Conservation (phyloP, 1,140 invertebrate genomes). For the Musca vetustissima region DNA sequence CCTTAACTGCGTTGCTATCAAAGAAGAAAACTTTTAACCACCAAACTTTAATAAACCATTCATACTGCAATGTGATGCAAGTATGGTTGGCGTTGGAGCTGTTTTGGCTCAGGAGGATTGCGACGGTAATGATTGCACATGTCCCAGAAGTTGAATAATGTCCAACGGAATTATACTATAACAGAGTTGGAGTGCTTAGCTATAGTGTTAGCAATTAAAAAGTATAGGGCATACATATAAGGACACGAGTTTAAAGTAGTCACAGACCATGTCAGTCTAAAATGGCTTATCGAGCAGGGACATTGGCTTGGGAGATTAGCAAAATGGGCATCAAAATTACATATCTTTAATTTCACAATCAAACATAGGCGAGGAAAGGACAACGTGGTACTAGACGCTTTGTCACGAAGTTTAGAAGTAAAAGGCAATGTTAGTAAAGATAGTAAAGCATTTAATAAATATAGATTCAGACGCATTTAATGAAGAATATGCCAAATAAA, state of each 20-base stretch:
- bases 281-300: background rate
- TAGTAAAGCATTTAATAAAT: background rate
- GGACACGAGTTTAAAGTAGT: constrained; percentile 5
- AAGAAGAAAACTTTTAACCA: background rate
- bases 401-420: background rate
- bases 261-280: constrained; percentile 3
- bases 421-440: too few species aligned
- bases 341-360: background rate
- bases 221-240: too few species aligned
- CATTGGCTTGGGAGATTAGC: background rate
- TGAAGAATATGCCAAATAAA: too few species aligned
- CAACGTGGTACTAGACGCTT: constrained; percentile 13
- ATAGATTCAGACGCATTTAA: too few species aligned
- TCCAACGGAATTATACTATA: background rate
- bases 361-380: constrained; percentile 14
- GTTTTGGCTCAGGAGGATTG: too few species aligned
- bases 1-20: background rate
- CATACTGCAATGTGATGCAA: background rate
- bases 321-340: constrained; percentile 7
- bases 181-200: background rate
- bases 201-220: background rate
- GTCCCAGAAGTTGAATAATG: background rate
- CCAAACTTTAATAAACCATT: background rate
- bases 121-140: background rate
- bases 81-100: background rate